These are phyloP conservation scores for Tragelaphus buxtoni DNA, from an alignment of 2,113 vertebrate genomes.

Conservation along the genomic window DNA sequence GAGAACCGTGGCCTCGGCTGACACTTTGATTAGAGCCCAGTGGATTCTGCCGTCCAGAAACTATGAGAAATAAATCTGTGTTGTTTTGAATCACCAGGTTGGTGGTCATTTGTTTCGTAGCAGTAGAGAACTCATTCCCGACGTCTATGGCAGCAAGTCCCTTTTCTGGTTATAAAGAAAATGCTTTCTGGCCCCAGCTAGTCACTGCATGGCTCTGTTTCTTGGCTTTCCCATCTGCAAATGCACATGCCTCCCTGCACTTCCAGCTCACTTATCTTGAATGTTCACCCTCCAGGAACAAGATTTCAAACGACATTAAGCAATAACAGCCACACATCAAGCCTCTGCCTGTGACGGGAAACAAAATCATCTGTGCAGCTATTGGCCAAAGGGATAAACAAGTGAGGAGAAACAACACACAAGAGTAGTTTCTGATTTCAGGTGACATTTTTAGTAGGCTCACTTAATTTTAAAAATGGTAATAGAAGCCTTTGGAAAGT, in stretches of 20 bases:
- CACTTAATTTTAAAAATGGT: not conserved
- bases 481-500: not conserved
- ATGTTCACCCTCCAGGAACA: not conserved
- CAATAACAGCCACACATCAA: not conserved
- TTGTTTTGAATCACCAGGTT: not conserved
- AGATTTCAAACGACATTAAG: slow-evolving; percentile 14
- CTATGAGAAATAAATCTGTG: not conserved
- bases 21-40: not conserved
- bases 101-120: not conserved
- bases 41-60: not conserved
- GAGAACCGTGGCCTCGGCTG: not conserved
- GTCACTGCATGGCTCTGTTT: not conserved
- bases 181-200: not conserved
- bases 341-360: not conserved
- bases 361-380: not conserved
- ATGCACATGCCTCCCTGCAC: not conserved
- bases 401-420: not conserved
- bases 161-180: not conserved
- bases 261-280: not conserved
- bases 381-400: slow-evolving; percentile 38
- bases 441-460: not conserved
- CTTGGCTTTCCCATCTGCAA: not conserved
- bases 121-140: not conserved
- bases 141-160: not conserved
- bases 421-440: not conserved